phyloP scores from a whole-genome alignment of 2,797 vertebrate species.

The Nyctibius grandis region DNA sequence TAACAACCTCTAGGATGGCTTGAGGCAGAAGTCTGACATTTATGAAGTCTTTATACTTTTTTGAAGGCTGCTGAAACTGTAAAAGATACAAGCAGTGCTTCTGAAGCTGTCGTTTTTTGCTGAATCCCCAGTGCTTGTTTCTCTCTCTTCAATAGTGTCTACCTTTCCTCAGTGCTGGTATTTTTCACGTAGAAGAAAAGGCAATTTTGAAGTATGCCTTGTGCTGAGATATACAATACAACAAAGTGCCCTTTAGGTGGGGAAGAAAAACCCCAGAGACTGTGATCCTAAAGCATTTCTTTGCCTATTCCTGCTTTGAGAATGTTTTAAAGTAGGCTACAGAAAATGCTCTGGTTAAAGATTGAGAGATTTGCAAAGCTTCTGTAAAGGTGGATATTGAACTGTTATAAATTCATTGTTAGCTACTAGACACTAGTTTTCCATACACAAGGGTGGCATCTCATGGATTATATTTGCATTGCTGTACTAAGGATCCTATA shows the following conservation, averaged over 20 bases:
- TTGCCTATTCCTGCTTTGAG: background rate
- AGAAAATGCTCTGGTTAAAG: background rate
- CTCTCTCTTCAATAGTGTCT: background rate
- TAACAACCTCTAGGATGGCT: background rate
- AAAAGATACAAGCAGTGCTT: constrained; percentile 7
- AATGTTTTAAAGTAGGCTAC: background rate
- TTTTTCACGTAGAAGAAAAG: constrained; percentile 9
- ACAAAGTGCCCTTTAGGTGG: background rate
- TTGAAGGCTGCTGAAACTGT: background rate
- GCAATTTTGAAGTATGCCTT: background rate
- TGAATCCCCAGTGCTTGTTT: background rate
- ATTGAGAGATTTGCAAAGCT: background rate
- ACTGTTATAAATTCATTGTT: background rate
- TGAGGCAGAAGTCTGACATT: constrained; percentile 23
- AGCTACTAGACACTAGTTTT: background rate
- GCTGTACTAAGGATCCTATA: background rate
- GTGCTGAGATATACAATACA: background rate
- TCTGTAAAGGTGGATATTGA: background rate
- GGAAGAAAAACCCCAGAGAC: background rate
- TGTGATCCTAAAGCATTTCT: background rate
- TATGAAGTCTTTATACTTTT: constrained; percentile 16
- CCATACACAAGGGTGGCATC: background rate
- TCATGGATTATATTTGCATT: background rate
- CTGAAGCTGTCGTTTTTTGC: background rate
- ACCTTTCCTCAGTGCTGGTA: background rate